These are phyloP conservation scores for Anisognathus igniventris DNA, from an alignment of 2,797 vertebrate genomes.

Conservation along the genomic window DNA sequence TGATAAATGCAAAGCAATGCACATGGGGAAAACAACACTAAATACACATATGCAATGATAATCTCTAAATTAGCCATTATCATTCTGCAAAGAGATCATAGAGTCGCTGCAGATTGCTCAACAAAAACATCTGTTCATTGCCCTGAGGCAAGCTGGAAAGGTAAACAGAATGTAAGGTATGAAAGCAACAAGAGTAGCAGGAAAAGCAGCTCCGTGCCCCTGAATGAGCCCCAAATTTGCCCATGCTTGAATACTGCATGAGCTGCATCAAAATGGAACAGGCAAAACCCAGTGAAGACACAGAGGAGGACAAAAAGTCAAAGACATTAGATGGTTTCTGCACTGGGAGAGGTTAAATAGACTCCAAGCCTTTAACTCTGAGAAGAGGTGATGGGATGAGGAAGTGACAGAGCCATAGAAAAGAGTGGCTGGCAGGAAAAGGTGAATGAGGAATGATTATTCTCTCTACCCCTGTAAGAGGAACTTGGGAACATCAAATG, in stretches of 20 bases:
- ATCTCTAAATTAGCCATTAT: slow-evolving; percentile 62
- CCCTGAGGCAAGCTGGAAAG: slow-evolving; percentile 19
- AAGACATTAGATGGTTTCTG: neutral
- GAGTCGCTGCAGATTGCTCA: slow-evolving; percentile 30
- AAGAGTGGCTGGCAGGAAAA: neutral
- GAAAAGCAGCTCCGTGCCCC: neutral
- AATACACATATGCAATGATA: slow-evolving; percentile 51
- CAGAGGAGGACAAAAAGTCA: neutral
- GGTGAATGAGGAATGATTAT: neutral
- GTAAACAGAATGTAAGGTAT: slow-evolving; percentile 32
- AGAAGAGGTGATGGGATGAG: neutral
- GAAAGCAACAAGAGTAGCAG: neutral
- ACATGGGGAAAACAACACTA: slow-evolving; percentile 58
- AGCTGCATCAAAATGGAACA: neutral
- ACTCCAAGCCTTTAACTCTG: neutral
- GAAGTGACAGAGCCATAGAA: neutral
- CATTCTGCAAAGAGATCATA: slow-evolving; percentile 54
- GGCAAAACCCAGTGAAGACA: neutral
- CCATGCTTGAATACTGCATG: neutral
- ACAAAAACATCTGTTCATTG: slow-evolving; percentile 48
- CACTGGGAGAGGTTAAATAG: neutral
- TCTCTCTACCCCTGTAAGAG: neutral
- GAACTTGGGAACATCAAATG: neutral
- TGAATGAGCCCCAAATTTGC: neutral
- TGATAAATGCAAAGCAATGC: slow-evolving; percentile 53